A percentile compares a stretch with the other conserved stretches of the same genome.
phyloP scores from a whole-genome alignment of 2,797 vertebrate genomes.

The Scyliorhinus canicula region DNA sequence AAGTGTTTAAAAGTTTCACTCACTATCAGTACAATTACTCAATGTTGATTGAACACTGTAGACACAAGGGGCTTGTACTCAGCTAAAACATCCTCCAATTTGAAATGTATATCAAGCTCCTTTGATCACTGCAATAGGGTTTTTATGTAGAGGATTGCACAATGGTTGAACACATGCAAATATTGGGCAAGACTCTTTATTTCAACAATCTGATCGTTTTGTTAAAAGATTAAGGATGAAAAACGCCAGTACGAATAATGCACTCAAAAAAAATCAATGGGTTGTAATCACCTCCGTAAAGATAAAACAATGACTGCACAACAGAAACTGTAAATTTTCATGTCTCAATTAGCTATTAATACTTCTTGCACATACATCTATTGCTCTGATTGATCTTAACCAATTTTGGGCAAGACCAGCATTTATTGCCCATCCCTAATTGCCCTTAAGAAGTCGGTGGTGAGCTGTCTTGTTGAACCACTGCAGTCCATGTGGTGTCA shows the following conservation, averaged over 20 bases:
- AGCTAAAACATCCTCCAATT: background rate
- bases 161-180: background rate
- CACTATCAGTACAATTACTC: background rate
- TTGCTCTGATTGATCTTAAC: too few relatives aligned
- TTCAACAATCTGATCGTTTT: slow-evolving; percentile 4
- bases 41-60: background rate
- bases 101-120: slow-evolving; percentile 6
- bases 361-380: background rate
- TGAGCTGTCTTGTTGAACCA: too few relatives aligned
- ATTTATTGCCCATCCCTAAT: too few relatives aligned
- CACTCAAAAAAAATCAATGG: background rate
- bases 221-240: slow-evolving; percentile 1
- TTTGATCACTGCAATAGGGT: background rate
- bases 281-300: background rate
- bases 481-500: too few relatives aligned
- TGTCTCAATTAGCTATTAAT: background rate
- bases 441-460: too few relatives aligned
- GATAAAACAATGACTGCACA: background rate
- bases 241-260: background rate
- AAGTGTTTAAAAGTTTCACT: background rate
- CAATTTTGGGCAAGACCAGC: too few relatives aligned
- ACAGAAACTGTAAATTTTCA: background rate
- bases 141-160: background rate
- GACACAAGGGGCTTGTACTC: background rate
- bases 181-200: background rate